These are phyloP conservation scores for Carapus acus DNA, from an alignment of 2,797 vertebrate species.

Conservation along the genomic window DNA sequence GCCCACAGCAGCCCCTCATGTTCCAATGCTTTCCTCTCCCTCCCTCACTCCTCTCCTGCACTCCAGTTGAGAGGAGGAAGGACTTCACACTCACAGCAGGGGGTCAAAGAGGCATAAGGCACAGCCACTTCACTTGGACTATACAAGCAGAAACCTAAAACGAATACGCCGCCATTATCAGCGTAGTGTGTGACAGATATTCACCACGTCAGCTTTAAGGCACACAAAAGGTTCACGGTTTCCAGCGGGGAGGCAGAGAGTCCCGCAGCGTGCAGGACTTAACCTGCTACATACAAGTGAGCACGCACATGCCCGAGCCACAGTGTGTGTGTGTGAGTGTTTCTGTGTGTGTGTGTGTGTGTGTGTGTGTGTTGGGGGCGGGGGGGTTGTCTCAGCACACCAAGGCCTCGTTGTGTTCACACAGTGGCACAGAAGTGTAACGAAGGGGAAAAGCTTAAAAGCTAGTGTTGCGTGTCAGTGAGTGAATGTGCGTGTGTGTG, in stretches of 20 bases:
- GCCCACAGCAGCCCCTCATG: slow-evolving; percentile 2
- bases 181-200: no score
- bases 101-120: slow-evolving; percentile 26
- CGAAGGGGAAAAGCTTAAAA: no score
- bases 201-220: no score
- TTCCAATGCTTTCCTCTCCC: slow-evolving; percentile 11
- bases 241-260: slow-evolving; percentile 29
- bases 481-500: not conserved
- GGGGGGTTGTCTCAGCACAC: slow-evolving; percentile 47
- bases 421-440: slow-evolving; percentile 32
- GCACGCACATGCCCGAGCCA: no score
- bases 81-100: slow-evolving; percentile 32
- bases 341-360: slow-evolving; percentile 26
- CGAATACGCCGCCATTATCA: no score
- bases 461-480: not conserved
- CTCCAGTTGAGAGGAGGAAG: slow-evolving; percentile 25
- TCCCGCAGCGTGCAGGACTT: slow-evolving; percentile 39
- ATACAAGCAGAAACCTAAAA: slow-evolving; percentile 15
- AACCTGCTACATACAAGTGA: no score
- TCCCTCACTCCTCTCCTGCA: slow-evolving; percentile 13
- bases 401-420: slow-evolving; percentile 26
- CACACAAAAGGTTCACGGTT: slow-evolving; percentile 54
- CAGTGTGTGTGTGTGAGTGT: no score
- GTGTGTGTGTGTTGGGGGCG: slow-evolving; percentile 25
- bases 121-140: slow-evolving; percentile 30